Percentiles rank a stretch among this genome's conserved stretches.
Conservation (phyloP, 2,888 invertebrate species). For the Elaeidobius kamerunicus region DNA sequence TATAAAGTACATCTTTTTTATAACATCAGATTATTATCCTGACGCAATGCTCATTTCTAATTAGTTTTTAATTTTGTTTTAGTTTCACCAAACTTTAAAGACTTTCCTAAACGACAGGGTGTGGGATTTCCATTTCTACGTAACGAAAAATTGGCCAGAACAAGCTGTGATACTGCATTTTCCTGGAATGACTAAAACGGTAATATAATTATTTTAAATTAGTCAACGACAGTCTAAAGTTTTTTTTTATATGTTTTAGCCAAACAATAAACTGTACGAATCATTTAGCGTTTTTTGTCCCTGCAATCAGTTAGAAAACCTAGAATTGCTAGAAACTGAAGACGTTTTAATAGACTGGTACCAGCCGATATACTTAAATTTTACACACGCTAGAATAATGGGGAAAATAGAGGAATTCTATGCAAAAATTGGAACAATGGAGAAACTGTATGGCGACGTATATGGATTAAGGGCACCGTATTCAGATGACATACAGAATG, state of each 20-base stretch:
- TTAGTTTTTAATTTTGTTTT: conserved; percentile 45
- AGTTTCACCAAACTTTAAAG: conserved; percentile 89
- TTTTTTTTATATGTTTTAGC: conserved; percentile 54
- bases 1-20: too few species aligned
- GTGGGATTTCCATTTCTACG: conserved; percentile 90
- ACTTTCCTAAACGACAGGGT: conserved; percentile 85
- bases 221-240: too few species aligned
- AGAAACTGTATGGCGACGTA: conserved; percentile 77
- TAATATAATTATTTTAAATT: too few species aligned
- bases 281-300: conserved; percentile 86
- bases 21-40: too few species aligned
- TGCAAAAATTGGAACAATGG: conserved; percentile 57
- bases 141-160: conserved; percentile 84
- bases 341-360: conserved; percentile 77
- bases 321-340: conserved; percentile 71
- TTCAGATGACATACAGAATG: conserved; percentile 50
- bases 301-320: conserved; percentile 67
- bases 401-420: conserved; percentile 74
- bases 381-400: conserved; percentile 78
- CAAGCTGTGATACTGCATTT: conserved; percentile 82
- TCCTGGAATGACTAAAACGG: conserved; percentile 85
- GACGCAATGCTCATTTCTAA: too few species aligned
- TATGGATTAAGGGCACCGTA: conserved; percentile 68
- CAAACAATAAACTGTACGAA: conserved; percentile 75
- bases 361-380: conserved; percentile 80